Conservation (phyloP, 2,888 invertebrate genomes). For the Drosophila macrothrix region DNA sequence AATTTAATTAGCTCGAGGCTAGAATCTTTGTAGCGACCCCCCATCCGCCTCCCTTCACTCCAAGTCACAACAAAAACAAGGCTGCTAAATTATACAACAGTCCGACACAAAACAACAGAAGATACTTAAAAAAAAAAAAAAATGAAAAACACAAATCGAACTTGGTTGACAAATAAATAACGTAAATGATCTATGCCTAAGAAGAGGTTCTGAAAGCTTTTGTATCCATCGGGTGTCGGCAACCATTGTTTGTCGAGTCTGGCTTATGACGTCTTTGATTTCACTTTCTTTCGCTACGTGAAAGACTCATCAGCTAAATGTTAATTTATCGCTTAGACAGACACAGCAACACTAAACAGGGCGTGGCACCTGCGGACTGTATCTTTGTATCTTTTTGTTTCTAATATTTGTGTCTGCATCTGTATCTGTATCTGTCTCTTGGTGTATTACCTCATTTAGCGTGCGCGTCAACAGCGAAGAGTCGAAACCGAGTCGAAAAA, state of each 20-base stretch:
- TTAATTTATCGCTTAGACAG: conserved; percentile 62
- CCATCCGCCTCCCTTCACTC: background rate
- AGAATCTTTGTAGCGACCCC: conserved; percentile 58
- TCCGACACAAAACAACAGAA: conserved; percentile 32
- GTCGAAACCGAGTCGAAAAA: conserved; percentile 59
- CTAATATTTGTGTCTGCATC: conserved; percentile 1
- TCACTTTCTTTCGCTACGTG: conserved; percentile 57
- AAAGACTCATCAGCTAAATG: conserved; percentile 61
- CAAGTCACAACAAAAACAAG: conserved; percentile 18
- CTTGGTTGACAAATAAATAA: background rate
- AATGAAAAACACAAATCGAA: conserved; percentile 1
- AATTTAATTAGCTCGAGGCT: conserved; percentile 82
- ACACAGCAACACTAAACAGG: conserved; percentile 35
- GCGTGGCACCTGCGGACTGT: conserved; percentile 45
- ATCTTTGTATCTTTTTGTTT: conserved; percentile 3
- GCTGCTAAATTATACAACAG: conserved; percentile 67
- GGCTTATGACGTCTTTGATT: conserved; percentile 50
- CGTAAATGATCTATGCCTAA: background rate
- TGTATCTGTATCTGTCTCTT: conserved; percentile 21
- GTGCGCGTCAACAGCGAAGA: conserved; percentile 42
- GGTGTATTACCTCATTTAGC: conserved; percentile 72
- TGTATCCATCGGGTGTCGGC: background rate
- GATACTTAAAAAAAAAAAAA: conserved; percentile 7
- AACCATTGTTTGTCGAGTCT: too few species aligned
- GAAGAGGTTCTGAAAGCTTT: conserved; percentile 1